These are phyloP conservation scores for Drosophila pectinifera DNA, from an alignment of 1,140 invertebrate genomes.

Conservation along the genomic window DNA sequence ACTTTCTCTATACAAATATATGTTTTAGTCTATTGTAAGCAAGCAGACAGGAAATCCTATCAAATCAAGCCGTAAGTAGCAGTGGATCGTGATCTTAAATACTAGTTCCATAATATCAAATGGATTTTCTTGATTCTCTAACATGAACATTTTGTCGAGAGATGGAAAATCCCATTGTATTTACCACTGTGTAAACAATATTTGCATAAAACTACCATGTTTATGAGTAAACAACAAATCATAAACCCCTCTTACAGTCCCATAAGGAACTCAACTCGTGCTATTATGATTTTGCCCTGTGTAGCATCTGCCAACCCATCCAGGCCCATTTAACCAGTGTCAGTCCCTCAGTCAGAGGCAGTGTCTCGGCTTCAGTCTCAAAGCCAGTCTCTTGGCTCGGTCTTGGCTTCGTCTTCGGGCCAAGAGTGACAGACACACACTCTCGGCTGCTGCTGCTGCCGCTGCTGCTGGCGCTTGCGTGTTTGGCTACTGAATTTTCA, in stretches of 20 bases:
- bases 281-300: constrained; percentile 1
- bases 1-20: too few relatives aligned
- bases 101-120: too few relatives aligned
- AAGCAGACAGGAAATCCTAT: too few relatives aligned
- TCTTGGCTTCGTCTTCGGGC: constrained; percentile 40
- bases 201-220: not conserved
- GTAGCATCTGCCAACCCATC: constrained; percentile 9
- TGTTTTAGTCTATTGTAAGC: too few relatives aligned
- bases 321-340: constrained; percentile 1
- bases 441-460: constrained; percentile 5
- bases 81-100: too few relatives aligned
- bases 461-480: constrained; percentile 58
- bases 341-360: constrained; percentile 19
- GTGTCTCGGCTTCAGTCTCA: constrained; percentile 2
- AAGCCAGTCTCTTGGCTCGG: constrained; percentile 15
- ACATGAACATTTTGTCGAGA: not conserved
- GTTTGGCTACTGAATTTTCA: constrained; percentile 68
- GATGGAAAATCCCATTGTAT: not conserved
- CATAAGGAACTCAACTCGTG: not conserved
- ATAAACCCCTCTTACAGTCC: not conserved
- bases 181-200: not conserved
- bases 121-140: not conserved
- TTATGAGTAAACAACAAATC: not conserved
- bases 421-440: constrained; percentile 61
- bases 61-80: too few relatives aligned